A percentile compares a stretch with the other conserved stretches of the same genome.
These are phyloP conservation scores for Eupithecia exiguata DNA, from an alignment of 2,888 invertebrate genomes.

Conservation along the genomic window DNA sequence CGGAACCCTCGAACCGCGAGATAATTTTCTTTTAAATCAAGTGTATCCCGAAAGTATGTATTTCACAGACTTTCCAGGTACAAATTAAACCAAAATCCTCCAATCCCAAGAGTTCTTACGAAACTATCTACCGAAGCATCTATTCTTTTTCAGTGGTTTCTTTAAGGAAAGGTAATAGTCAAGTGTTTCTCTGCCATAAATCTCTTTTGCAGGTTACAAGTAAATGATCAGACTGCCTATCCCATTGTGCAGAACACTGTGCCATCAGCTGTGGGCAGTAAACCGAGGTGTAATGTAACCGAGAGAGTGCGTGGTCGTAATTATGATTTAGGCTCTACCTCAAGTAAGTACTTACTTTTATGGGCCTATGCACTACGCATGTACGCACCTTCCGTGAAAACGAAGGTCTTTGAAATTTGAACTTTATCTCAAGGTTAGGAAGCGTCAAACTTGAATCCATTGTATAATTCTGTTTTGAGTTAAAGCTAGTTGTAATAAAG, in stretches of 20 bases:
- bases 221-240: slow-evolving; percentile 3
- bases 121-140: not conserved
- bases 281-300: not conserved
- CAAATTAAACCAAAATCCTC: no score
- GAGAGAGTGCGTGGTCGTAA: not conserved
- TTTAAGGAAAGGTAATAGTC: not conserved
- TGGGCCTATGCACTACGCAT: not conserved
- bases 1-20: no score
- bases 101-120: no score
- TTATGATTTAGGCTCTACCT: slow-evolving; percentile 9
- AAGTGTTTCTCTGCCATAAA: slow-evolving; percentile 5
- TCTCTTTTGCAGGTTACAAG: not conserved
- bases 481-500: not conserved
- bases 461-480: not conserved
- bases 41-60: no score
- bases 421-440: not conserved
- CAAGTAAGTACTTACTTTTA: not conserved
- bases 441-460: not conserved
- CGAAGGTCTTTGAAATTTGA: not conserved
- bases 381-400: slow-evolving; percentile 1
- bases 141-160: not conserved
- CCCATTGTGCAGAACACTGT: not conserved
- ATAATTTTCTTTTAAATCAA: no score
- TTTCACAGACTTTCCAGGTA: no score
- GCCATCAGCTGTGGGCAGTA: not conserved